phyloP scores from a whole-genome alignment of 2,113 vertebrate species.

The Campylomormyrus numenius region DNA sequence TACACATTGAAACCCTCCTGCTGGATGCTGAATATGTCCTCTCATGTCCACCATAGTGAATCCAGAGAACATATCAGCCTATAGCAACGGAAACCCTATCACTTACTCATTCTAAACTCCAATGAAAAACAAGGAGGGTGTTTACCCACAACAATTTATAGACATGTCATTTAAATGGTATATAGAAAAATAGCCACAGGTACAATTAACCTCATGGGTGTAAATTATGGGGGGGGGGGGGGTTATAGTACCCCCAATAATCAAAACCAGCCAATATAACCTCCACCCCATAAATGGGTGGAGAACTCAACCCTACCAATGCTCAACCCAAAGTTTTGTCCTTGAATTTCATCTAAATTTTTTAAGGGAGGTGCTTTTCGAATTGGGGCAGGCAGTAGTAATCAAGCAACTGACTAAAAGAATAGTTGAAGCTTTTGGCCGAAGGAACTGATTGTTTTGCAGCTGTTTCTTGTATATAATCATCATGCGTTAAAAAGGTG shows the following conservation, averaged over 20 bases:
- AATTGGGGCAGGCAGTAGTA: not conserved
- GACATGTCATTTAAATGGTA: not conserved
- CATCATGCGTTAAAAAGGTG: not conserved
- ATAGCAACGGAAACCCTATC: not conserved
- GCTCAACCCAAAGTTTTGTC: not conserved
- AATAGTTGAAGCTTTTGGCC: not conserved
- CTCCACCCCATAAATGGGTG: not conserved
- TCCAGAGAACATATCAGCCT: not conserved
- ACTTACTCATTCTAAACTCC: not conserved
- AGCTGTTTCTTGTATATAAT: not conserved
- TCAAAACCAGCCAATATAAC: not conserved
- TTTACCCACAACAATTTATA: not conserved
- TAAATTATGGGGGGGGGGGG: not conserved
- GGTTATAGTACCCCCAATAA: not conserved
- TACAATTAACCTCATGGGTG: not conserved
- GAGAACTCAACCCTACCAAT: not conserved
- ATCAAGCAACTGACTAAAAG: not conserved
- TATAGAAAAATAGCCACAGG: not conserved
- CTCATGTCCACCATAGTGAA: conserved; percentile 13
- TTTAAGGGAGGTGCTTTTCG: not conserved
- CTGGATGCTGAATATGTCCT: conserved; percentile 8
- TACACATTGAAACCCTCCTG: not conserved
- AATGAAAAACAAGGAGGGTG: not conserved
- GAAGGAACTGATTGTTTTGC: not conserved
- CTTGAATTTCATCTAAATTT: not conserved